Conservation (phyloP, 2,888 invertebrate genomes). For the Archips crataeganus region DNA sequence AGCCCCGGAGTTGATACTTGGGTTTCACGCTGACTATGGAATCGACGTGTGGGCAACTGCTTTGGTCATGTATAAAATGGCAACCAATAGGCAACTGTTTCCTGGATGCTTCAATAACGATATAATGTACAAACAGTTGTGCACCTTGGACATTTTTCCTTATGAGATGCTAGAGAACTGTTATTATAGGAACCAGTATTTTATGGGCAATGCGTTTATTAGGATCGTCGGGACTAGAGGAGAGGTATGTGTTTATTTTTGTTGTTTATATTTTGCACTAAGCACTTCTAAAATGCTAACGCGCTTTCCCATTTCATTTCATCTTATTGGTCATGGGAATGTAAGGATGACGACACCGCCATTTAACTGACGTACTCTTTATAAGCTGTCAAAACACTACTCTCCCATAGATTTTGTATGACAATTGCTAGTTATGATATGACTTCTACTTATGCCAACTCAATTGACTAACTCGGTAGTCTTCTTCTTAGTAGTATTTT, state of each 20-base stretch:
- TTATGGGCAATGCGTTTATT: conserved; percentile 51
- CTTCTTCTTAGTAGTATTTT: too few relatives aligned
- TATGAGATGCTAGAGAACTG: conserved; percentile 56
- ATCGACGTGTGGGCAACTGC: conserved; percentile 72
- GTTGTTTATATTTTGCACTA: neutral
- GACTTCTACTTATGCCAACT: too few relatives aligned
- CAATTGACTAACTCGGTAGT: too few relatives aligned
- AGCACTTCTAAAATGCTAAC: too few relatives aligned
- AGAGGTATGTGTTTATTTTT: conserved; percentile 46
- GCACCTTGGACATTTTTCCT: conserved; percentile 56
- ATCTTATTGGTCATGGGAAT: too few relatives aligned
- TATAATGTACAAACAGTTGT: conserved; percentile 62
- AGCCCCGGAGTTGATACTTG: conserved; percentile 70
- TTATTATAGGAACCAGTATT: conserved; percentile 50
- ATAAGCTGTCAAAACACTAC: too few relatives aligned
- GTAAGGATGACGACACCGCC: too few relatives aligned
- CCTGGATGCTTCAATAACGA: conserved; percentile 55
- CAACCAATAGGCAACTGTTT: conserved; percentile 56
- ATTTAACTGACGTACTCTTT: too few relatives aligned
- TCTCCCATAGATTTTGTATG: too few relatives aligned
- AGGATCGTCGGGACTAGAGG: conserved; percentile 42
- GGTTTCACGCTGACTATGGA: conserved; percentile 55
- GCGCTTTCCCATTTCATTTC: too few relatives aligned
- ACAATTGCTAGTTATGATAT: too few relatives aligned
- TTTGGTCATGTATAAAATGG: conserved; percentile 68